phyloP scores from a whole-genome alignment of 2,797 vertebrate species.

The Gastrophryne carolinensis region DNA sequence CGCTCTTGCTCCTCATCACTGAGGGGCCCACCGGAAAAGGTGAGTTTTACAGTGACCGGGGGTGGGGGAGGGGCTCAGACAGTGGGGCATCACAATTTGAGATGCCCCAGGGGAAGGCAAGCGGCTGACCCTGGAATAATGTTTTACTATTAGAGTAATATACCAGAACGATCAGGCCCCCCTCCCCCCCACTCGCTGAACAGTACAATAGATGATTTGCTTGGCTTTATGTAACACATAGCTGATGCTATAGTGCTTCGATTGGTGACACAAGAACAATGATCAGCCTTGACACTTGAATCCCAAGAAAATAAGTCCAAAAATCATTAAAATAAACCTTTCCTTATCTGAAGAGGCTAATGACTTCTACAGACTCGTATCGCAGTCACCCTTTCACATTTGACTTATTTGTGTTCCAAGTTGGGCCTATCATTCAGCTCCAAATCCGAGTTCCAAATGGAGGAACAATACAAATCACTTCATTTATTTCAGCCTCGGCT shows the following conservation, averaged over 20 bases:
- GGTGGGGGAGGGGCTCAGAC: too few relatives aligned
- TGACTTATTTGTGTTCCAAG: conserved; percentile 29
- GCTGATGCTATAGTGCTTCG: not conserved
- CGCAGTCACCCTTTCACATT: not conserved
- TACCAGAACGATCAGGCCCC: too few relatives aligned
- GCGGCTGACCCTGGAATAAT: too few relatives aligned
- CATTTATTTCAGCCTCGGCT: conserved; percentile 18
- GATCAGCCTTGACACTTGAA: not conserved
- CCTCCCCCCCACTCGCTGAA: too few relatives aligned
- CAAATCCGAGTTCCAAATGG: too few relatives aligned
- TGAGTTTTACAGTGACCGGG: too few relatives aligned
- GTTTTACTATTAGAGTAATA: too few relatives aligned
- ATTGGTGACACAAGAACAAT: not conserved
- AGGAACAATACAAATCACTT: conserved; percentile 30
- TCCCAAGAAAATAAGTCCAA: not conserved
- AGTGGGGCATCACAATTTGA: too few relatives aligned
- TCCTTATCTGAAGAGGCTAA: not conserved
- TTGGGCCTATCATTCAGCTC: conserved; percentile 8
- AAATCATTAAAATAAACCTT: not conserved
- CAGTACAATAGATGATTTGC: too few relatives aligned
- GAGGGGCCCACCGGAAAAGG: too few relatives aligned
- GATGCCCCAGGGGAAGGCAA: too few relatives aligned
- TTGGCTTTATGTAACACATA: not conserved
- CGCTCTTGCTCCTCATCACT: too few relatives aligned
- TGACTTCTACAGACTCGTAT: conserved; percentile 17